Conservation (phyloP, 2,113 vertebrate genomes). For the Nettapus auritus region DNA sequence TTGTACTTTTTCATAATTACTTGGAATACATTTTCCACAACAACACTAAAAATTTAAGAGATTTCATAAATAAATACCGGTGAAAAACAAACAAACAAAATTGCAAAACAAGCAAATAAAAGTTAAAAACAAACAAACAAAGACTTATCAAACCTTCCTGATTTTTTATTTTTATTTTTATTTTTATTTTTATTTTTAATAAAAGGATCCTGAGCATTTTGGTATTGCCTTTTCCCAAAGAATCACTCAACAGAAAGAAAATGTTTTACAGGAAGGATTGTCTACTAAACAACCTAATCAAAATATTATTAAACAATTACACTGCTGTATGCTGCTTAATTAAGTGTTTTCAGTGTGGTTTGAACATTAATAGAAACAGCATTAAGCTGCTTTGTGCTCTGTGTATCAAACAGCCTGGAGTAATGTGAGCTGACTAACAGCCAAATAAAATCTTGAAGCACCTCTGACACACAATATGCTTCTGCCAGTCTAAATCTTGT, state of each 20-base stretch:
- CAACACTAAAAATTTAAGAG: background rate
- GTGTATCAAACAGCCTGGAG: conserved; percentile 80
- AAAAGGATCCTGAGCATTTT: conserved; percentile 21
- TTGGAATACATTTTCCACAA: background rate
- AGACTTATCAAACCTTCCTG: background rate
- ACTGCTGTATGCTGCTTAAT: conserved; percentile 85
- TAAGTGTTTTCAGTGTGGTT: conserved; percentile 87
- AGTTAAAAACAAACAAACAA: background rate
- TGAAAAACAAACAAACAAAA: background rate
- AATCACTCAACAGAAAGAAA: conserved; percentile 71
- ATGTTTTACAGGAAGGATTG: conserved; percentile 74
- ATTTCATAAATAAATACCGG: conserved; percentile 11
- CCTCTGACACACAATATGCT: conserved; percentile 74
- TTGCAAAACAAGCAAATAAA: background rate
- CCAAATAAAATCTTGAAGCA: conserved; percentile 71
- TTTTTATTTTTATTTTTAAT: background rate
- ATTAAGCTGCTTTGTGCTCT: conserved; percentile 81
- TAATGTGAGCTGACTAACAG: conserved; percentile 75
- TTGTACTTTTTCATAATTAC: background rate
- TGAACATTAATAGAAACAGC: conserved; percentile 81
- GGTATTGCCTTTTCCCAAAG: conserved; percentile 42
- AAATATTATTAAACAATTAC: conserved; percentile 92
- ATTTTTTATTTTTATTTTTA: background rate
- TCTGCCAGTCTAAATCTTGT: conserved; percentile 60
- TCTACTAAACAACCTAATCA: conserved; percentile 86